Percentiles rank a stretch among this genome's conserved stretches.
These are phyloP conservation scores for Gadus chalcogrammus DNA, from an alignment of 2,113 vertebrate genomes.

Conservation along the genomic window DNA sequence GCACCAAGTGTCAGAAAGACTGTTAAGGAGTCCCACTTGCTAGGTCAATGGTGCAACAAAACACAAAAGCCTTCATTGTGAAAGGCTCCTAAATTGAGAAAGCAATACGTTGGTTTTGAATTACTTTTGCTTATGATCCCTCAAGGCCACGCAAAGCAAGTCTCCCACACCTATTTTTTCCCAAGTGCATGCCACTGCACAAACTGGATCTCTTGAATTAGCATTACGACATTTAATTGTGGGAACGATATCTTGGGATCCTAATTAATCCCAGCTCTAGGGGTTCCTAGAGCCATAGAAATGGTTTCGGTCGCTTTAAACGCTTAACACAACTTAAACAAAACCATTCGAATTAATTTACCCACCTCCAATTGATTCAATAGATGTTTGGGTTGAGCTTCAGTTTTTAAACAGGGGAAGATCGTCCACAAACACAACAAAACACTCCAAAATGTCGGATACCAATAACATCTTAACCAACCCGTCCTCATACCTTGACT, in stretches of 20 bases:
- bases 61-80: constrained; percentile 62
- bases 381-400: too few species aligned
- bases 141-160: constrained; percentile 50
- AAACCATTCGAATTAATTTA: neutral
- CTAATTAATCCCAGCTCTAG: neutral
- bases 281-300: neutral
- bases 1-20: constrained; percentile 21
- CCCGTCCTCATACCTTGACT: constrained; percentile 49
- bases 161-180: constrained; percentile 59
- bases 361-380: too few species aligned
- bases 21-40: constrained; percentile 31
- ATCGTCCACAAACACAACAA: neutral
- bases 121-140: constrained; percentile 56
- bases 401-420: neutral
- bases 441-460: neutral
- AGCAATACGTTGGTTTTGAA: constrained; percentile 48
- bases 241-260: neutral
- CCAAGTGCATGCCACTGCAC: constrained; percentile 38
- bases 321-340: neutral
- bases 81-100: constrained; percentile 34
- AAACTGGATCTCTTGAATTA: constrained; percentile 10
- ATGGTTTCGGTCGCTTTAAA: neutral
- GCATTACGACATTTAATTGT: neutral
- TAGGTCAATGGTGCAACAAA: constrained; percentile 28
- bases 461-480: neutral